Conservation (phyloP, 1,140 invertebrate genomes). For the Musca vetustissima region DNA sequence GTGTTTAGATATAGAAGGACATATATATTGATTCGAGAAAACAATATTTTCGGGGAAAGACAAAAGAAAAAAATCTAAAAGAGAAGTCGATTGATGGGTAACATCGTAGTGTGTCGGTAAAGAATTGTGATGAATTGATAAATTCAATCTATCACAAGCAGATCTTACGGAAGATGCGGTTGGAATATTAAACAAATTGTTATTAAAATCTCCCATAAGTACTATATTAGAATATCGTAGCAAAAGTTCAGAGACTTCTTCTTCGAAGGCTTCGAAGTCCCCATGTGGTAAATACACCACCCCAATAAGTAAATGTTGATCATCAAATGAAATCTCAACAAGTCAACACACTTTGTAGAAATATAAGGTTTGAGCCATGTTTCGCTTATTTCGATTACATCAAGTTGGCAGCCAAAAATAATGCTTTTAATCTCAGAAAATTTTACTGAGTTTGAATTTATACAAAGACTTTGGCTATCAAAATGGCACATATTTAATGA, state of each 20-base stretch:
- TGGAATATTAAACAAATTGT: neutral
- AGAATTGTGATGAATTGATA: neutral
- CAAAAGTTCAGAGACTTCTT: neutral
- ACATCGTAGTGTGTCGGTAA: neutral
- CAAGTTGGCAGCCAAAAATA: neutral
- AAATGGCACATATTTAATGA: too few relatives aligned
- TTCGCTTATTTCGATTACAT: neutral
- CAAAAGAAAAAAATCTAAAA: neutral
- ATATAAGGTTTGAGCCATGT: neutral
- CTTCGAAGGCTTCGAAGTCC: neutral
- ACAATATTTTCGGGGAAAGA: neutral
- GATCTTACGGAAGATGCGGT: neutral
- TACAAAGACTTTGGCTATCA: too few relatives aligned
- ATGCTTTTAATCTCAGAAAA: neutral
- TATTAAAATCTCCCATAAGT: constrained; percentile 1
- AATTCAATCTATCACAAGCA: neutral
- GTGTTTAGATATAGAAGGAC: too few relatives aligned
- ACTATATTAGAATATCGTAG: neutral
- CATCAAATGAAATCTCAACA: neutral
- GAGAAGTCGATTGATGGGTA: neutral
- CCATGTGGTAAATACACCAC: neutral
- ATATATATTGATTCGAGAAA: too few relatives aligned
- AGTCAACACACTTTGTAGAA: neutral
- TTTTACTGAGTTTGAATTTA: neutral
- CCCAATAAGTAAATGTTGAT: too few relatives aligned